Evolutionary conservation across 37 sponge, comb jelly and placozoan genomes (phyloP).

Genomic region (Ephydatia muelleri): DNA sequence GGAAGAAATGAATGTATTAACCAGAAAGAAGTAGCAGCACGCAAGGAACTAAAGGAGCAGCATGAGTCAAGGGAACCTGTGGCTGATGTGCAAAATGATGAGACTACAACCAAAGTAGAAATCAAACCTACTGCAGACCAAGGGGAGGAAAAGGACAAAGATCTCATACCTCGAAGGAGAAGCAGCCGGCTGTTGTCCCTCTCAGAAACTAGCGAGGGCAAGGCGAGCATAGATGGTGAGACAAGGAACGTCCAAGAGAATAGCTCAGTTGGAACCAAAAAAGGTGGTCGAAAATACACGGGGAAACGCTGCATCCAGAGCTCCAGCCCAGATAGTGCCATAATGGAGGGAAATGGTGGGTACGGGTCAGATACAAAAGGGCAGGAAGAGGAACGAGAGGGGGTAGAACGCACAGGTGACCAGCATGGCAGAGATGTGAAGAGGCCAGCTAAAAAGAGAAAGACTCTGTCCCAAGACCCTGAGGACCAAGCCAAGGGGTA

Average conservation of each 20-base stretch:
- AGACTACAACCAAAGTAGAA: not conserved
- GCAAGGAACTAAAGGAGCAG: not conserved
- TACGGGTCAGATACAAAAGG: not conserved
- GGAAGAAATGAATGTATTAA: not conserved
- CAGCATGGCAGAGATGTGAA: not conserved
- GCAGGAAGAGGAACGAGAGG: not conserved
- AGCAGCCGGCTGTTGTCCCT: conserved; percentile 43
- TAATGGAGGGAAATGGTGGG: not conserved
- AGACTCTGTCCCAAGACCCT: not conserved
- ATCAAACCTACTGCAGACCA: not conserved
- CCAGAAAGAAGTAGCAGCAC: not conserved
- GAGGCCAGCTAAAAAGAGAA: not conserved
- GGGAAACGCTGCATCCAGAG: not conserved
- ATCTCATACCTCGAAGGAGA: conserved; percentile 21
- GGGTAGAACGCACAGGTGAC: not conserved
- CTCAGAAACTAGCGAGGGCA: conserved; percentile 6
- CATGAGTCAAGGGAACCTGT: not conserved
- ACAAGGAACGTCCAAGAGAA: not conserved
- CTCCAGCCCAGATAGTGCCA: not conserved
- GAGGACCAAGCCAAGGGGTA: not conserved
- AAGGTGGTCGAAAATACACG: not conserved
- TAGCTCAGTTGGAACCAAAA: not conserved
- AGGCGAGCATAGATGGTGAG: not conserved
- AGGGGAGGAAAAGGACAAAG: not conserved
- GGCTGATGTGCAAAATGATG: not conserved